Evolutionary conservation across 2,113 vertebrate species (phyloP).

Genomic region (Sylvietta virens): DNA sequence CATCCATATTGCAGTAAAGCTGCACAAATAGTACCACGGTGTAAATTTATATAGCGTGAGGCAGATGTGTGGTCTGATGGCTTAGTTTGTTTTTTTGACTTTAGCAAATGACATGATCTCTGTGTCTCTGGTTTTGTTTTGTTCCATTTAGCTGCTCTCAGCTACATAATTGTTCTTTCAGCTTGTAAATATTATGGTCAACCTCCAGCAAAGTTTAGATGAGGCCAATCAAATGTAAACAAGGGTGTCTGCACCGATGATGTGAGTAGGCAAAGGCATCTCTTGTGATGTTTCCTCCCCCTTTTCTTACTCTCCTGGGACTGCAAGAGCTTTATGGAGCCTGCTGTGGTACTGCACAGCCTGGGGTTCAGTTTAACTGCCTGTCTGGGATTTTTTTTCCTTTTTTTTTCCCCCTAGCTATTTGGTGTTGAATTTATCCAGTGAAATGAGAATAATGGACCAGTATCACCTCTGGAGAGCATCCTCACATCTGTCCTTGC

Average conservation of each 20-base stretch:
- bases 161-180: constrained; percentile 35
- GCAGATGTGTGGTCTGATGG: constrained; percentile 47
- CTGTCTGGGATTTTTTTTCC: neutral
- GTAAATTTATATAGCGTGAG: constrained; percentile 7
- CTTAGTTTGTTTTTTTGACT: constrained; percentile 1
- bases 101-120: neutral
- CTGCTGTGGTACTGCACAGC: neutral
- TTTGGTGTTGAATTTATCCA: neutral
- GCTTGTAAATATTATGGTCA: constrained; percentile 61
- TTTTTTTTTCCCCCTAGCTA: neutral
- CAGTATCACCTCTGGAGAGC: neutral
- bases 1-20: neutral
- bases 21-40: neutral
- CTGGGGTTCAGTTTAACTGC: neutral
- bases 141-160: constrained; percentile 47
- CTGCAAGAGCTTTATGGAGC: neutral
- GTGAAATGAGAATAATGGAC: neutral
- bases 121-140: constrained; percentile 10
- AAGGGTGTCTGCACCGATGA: neutral
- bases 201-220: constrained; percentile 56
- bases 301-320: neutral
- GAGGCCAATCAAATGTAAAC: constrained; percentile 50
- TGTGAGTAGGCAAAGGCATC: neutral
- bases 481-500: accelerated
- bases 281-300: constrained; percentile 3